phyloP scores from a whole-genome alignment of 2,113 vertebrate species.

The Oceanodroma tethys region DNA sequence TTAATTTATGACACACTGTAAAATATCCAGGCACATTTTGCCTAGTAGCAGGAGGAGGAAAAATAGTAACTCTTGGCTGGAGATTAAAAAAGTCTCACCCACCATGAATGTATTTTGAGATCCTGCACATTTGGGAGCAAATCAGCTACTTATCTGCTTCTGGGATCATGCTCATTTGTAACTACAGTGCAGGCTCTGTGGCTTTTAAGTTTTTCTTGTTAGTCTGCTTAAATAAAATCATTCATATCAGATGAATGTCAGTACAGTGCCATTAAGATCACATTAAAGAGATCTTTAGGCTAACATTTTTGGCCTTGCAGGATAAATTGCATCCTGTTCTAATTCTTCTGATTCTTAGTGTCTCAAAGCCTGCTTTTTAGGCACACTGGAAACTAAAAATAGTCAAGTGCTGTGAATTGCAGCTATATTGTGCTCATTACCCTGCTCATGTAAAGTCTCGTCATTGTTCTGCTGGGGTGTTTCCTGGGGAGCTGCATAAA shows the following conservation, averaged over 20 bases:
- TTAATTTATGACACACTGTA: conserved; percentile 38
- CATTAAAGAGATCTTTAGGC: background rate
- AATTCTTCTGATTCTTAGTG: background rate
- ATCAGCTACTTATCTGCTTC: conserved; percentile 30
- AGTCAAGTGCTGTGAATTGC: background rate
- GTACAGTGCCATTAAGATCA: background rate
- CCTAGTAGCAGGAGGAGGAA: conserved; percentile 18
- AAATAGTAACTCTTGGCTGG: conserved; percentile 31
- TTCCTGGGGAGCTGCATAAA: background rate
- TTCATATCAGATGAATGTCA: conserved; percentile 15
- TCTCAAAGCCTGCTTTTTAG: background rate
- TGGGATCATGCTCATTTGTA: background rate
- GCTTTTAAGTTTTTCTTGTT: background rate
- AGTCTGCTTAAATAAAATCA: conserved; percentile 18
- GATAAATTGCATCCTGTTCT: conserved; percentile 29
- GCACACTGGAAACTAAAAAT: background rate
- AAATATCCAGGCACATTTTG: conserved; percentile 28
- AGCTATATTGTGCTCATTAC: background rate
- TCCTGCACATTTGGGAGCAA: conserved; percentile 9
- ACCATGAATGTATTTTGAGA: background rate
- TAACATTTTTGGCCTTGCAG: background rate
- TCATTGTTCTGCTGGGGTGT: background rate
- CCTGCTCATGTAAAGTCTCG: background rate
- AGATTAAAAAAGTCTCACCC: conserved; percentile 26
- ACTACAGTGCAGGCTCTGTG: conserved; percentile 2